Evolutionary conservation across 2,797 vertebrate genomes (phyloP).

Genomic region (Anabacerthia variegaticeps): DNA sequence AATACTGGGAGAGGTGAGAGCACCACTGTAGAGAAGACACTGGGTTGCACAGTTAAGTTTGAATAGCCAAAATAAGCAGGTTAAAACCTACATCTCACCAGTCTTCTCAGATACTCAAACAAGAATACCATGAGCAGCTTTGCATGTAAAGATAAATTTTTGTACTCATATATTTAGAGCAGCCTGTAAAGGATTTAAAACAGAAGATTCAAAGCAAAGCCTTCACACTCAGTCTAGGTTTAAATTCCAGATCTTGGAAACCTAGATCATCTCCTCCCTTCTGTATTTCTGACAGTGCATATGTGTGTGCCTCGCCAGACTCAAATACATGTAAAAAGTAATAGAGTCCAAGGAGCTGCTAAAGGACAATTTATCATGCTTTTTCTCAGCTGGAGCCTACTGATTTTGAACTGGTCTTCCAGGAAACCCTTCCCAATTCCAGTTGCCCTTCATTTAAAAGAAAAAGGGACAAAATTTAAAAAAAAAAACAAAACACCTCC

Average conservation of each 20-base stretch:
- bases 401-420: neutral
- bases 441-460: neutral
- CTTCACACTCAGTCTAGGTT: neutral
- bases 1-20: neutral
- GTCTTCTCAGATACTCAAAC: neutral
- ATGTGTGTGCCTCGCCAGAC: fast-evolving
- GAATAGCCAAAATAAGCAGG: neutral
- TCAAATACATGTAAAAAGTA: neutral
- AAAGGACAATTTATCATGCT: neutral
- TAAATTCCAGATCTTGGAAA: neutral
- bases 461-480: neutral
- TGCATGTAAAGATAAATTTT: neutral
- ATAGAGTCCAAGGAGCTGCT: neutral
- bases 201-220: neutral
- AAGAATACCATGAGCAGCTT: neutral
- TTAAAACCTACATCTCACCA: neutral
- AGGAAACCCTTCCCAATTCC: neutral
- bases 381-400: neutral
- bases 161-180: neutral
- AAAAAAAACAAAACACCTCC: no score
- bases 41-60: neutral
- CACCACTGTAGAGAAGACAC: neutral
- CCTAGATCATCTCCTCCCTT: neutral
- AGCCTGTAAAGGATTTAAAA: neutral
- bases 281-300: neutral